Conservation (phyloP, 1,140 invertebrate species). For the Calosoma granatense region DNA sequence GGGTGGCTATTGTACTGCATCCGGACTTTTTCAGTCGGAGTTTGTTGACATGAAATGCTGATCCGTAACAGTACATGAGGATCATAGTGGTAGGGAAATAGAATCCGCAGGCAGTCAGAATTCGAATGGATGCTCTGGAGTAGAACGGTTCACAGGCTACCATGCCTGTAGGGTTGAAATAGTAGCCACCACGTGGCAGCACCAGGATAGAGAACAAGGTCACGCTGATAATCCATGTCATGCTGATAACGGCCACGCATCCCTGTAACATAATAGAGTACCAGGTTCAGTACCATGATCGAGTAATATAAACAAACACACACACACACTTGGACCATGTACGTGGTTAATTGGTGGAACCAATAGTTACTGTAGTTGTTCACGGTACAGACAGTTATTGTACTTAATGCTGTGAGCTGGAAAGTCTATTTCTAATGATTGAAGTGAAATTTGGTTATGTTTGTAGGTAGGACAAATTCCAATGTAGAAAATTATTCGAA, state of each 20-base stretch:
- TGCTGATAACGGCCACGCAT: constrained; percentile 68
- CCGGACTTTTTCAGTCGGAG: constrained; percentile 43
- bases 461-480: no score
- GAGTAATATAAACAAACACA: no score
- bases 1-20: constrained; percentile 28
- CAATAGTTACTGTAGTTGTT: no score
- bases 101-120: constrained; percentile 71
- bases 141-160: constrained; percentile 81
- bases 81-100: constrained; percentile 84
- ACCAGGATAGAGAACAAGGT: constrained; percentile 69
- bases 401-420: no score
- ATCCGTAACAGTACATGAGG: constrained; percentile 81
- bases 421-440: no score
- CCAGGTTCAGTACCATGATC: no score
- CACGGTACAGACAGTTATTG: no score
- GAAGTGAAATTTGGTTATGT: no score
- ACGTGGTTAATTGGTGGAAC: no score
- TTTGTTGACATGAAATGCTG: constrained; percentile 77
- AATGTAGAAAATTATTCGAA: no score
- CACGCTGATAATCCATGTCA: constrained; percentile 71
- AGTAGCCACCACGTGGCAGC: constrained; percentile 68
- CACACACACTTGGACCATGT: no score
- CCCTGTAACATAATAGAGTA: constrained; percentile 60
- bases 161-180: constrained; percentile 74
- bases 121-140: constrained; percentile 59